These are phyloP conservation scores for Boloria euphrosyne DNA, from an alignment of 2,888 invertebrate species.

Conservation along the genomic window DNA sequence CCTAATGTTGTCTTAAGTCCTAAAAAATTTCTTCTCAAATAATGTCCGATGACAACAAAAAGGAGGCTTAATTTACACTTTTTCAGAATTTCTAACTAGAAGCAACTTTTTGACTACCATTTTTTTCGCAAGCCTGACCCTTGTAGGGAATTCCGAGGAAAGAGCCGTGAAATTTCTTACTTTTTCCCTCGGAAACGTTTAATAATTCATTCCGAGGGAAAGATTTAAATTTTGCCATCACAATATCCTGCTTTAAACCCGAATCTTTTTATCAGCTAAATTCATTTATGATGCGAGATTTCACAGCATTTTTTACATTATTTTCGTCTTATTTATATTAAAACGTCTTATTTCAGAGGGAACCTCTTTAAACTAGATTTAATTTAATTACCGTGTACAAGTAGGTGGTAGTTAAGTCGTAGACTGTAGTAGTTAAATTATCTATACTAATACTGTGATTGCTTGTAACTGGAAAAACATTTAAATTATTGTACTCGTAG, in stretches of 20 bases:
- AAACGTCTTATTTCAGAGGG: not conserved
- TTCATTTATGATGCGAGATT: slow-evolving; percentile 25
- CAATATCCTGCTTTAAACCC: slow-evolving; percentile 25
- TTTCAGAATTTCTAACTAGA: slow-evolving; percentile 31
- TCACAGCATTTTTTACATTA: slow-evolving; percentile 6
- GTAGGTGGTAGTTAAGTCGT: too few relatives aligned
- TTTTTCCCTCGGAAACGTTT: slow-evolving; percentile 23
- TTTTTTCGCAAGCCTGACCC: slow-evolving; percentile 11
- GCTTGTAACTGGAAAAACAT: too few relatives aligned
- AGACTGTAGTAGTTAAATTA: too few relatives aligned
- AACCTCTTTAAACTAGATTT: too few relatives aligned
- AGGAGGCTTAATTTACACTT: slow-evolving; percentile 28
- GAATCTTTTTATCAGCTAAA: slow-evolving; percentile 30
- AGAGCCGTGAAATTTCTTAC: slow-evolving; percentile 17
- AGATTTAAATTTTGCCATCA: slow-evolving; percentile 28
- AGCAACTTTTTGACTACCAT: slow-evolving; percentile 20
- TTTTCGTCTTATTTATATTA: slow-evolving; percentile 1
- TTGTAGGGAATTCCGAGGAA: slow-evolving; percentile 21
- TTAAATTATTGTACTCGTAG: too few relatives aligned
- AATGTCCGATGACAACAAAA: slow-evolving; percentile 26
- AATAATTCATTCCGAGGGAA: slow-evolving; percentile 30
- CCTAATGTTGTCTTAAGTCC: slow-evolving; percentile 22
- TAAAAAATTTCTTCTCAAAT: slow-evolving; percentile 26
- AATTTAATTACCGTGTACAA: too few relatives aligned
- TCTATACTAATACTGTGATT: too few relatives aligned